A percentile compares a stretch with the other conserved stretches of the same genome.
Evolutionary conservation across 2,888 invertebrate genomes (phyloP).

Genomic region (Eugnorisma glareosa): DNA sequence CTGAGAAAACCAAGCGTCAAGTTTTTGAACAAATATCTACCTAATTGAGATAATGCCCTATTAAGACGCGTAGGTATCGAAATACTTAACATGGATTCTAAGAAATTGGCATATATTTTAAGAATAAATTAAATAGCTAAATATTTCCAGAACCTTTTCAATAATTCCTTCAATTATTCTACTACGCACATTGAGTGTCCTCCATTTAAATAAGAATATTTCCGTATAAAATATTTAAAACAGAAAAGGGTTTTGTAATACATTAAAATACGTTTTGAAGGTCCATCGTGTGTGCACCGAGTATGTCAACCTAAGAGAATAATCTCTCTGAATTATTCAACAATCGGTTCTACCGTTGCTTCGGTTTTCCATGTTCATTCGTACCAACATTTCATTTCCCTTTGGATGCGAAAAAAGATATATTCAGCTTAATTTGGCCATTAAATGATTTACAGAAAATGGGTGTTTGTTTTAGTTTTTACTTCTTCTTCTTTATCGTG

Average conservation of each 20-base stretch:
- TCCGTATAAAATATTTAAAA: slow-evolving; percentile 25
- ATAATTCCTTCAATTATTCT: slow-evolving; percentile 15
- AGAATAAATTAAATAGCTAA: neutral
- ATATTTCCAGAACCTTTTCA: neutral
- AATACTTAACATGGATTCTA: neutral
- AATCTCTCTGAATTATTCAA: slow-evolving; percentile 84
- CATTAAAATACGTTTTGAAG: slow-evolving; percentile 78
- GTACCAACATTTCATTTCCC: slow-evolving; percentile 39
- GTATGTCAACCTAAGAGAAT: slow-evolving; percentile 77
- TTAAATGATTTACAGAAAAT: neutral
- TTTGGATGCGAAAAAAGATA: neutral
- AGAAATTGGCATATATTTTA: neutral
- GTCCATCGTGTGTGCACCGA: slow-evolving; percentile 76
- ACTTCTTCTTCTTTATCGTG: neutral
- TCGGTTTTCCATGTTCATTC: slow-evolving; percentile 66
- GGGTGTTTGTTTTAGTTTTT: neutral
- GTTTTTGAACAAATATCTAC: neutral
- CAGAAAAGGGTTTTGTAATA: slow-evolving; percentile 45
- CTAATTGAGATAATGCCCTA: neutral
- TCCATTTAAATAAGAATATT: slow-evolving; percentile 16
- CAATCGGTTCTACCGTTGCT: slow-evolving; percentile 73
- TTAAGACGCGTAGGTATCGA: neutral
- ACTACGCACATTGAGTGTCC: slow-evolving; percentile 16
- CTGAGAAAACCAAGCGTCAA: neutral
- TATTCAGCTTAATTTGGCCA: neutral